Evolutionary conservation across 2,113 vertebrate genomes (phyloP).

Genomic region (Tragelaphus scriptus): DNA sequence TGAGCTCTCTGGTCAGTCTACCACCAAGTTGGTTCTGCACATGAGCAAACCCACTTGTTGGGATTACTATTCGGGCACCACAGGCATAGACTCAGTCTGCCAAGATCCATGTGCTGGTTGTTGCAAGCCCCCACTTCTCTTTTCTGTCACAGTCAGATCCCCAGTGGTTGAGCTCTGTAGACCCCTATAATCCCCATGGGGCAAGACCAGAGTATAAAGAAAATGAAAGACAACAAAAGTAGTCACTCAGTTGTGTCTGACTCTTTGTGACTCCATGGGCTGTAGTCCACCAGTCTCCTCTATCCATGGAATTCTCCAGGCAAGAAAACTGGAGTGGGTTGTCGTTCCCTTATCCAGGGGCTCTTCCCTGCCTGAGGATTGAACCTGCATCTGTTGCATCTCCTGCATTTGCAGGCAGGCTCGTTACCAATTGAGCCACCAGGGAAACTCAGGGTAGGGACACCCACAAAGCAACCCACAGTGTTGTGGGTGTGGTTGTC

Average conservation of each 20-base stretch:
- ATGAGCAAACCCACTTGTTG: background rate
- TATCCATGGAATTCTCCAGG: background rate
- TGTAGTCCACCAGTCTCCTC: background rate
- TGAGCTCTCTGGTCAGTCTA: background rate
- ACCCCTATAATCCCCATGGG: background rate
- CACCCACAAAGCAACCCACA: background rate
- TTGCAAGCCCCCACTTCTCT: background rate
- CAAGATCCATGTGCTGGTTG: background rate
- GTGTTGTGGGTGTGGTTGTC: too few relatives aligned
- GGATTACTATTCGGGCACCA: background rate
- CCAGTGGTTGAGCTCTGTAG: background rate
- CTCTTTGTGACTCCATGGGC: background rate
- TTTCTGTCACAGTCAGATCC: background rate
- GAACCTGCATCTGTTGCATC: background rate
- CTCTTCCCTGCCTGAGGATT: background rate
- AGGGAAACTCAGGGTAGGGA: background rate
- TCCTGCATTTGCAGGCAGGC: background rate
- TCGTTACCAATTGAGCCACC: background rate
- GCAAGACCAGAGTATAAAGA: background rate
- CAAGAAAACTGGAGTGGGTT: background rate
- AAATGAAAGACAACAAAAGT: background rate
- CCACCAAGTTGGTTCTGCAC: background rate
- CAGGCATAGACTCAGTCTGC: background rate
- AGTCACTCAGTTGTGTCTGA: background rate
- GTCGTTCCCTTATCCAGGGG: fast-evolving